A percentile compares a stretch with the other conserved stretches of the same genome.
These are phyloP conservation scores for Portevinia maculata DNA, from an alignment of 2,888 invertebrate genomes.

Conservation along the genomic window DNA sequence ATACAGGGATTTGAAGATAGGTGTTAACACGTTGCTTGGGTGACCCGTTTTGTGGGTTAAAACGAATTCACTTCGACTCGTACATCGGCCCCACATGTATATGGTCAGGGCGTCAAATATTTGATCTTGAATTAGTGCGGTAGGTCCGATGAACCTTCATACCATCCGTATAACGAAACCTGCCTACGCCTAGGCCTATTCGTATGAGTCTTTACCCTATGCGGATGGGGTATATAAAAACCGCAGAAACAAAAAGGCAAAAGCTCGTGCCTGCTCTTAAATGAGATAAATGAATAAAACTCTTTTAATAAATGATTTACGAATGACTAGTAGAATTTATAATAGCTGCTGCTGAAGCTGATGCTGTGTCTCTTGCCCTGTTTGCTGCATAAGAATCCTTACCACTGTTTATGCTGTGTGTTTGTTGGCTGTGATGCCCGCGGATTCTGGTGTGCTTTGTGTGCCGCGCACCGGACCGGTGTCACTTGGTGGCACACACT, in stretches of 20 bases:
- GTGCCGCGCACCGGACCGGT: constrained; percentile 47
- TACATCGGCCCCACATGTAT: too few relatives aligned
- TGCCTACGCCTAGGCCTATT: too few relatives aligned
- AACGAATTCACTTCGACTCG: too few relatives aligned
- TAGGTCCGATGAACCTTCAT: too few relatives aligned
- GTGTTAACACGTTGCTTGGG: too few relatives aligned
- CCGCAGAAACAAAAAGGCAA: constrained; percentile 16
- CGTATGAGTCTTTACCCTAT: constrained; percentile 23
- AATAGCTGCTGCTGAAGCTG: constrained; percentile 52
- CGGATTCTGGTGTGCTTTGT: constrained; percentile 50
- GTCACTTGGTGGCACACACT: constrained; percentile 68
- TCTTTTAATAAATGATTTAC: constrained; percentile 73
- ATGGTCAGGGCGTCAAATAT: too few relatives aligned
- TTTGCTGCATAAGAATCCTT: constrained; percentile 15
- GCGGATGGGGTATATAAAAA: constrained; percentile 4
- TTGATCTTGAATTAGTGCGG: too few relatives aligned
- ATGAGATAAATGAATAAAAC: constrained; percentile 68
- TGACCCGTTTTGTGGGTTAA: too few relatives aligned
- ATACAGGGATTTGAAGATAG: too few relatives aligned
- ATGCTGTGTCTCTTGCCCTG: constrained; percentile 1
- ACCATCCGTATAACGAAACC: too few relatives aligned
- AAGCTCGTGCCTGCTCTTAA: constrained; percentile 43
- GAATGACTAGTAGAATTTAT: constrained; percentile 72
- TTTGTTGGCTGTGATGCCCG: constrained; percentile 17
- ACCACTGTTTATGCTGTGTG: constrained; percentile 4